Conservation (phyloP, 2,797 vertebrate species). For the Crenuchus spilurus region DNA sequence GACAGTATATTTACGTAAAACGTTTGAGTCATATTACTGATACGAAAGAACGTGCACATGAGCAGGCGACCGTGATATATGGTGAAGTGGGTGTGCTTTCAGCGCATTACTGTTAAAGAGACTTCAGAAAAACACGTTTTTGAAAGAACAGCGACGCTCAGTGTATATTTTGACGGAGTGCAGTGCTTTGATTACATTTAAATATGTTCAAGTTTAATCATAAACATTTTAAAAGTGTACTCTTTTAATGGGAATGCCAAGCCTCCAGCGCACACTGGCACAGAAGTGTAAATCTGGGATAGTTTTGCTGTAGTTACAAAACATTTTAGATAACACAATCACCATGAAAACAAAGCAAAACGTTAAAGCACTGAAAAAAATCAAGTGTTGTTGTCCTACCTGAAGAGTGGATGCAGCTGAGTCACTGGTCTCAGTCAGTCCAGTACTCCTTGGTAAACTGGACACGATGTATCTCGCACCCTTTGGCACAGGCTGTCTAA, state of each 20-base stretch:
- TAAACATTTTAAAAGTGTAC: too few relatives aligned
- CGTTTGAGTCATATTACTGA: too few relatives aligned
- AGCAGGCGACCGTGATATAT: not conserved
- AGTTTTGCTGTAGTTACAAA: too few relatives aligned
- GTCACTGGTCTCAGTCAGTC: conserved; percentile 67
- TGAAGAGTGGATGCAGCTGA: conserved; percentile 71
- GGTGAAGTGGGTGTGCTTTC: not conserved
- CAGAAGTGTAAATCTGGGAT: too few relatives aligned
- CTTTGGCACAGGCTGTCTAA: conserved; percentile 65
- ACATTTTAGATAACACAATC: too few relatives aligned
- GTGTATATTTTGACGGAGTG: conserved; percentile 13
- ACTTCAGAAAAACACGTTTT: not conserved
- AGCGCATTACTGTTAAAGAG: not conserved
- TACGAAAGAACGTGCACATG: not conserved
- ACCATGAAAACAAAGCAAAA: too few relatives aligned
- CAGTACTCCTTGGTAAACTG: conserved; percentile 69
- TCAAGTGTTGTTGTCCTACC: too few relatives aligned
- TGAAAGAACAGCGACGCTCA: conserved; percentile 54
- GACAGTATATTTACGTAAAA: too few relatives aligned
- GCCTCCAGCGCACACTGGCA: too few relatives aligned
- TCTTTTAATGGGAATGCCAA: too few relatives aligned
- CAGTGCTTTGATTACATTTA: conserved; percentile 40
- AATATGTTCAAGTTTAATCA: not conserved
- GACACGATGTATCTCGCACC: conserved; percentile 71
- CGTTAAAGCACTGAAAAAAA: too few relatives aligned